Evolutionary conservation across 2,888 invertebrate species (phyloP).

Genomic region (Drosophila paracracens): DNA sequence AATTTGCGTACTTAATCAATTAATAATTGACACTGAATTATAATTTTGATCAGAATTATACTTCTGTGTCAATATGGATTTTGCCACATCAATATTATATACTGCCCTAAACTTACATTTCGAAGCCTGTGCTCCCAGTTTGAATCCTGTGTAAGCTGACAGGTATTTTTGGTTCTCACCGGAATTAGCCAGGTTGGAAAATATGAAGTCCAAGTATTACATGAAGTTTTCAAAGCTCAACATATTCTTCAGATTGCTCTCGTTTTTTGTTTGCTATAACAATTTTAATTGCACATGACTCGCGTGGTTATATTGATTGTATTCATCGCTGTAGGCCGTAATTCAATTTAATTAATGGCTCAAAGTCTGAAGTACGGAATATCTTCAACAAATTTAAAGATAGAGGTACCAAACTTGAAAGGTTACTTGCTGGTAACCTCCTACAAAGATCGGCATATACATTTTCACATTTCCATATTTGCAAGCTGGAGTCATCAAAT

Average conservation of each 20-base stretch:
- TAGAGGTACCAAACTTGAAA: rapidly evolving
- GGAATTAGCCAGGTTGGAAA: not conserved
- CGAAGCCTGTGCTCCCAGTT: not conserved
- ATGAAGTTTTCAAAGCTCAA: not conserved
- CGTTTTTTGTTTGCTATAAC: not conserved
- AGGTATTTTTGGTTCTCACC: rapidly evolving
- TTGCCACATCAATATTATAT: not conserved
- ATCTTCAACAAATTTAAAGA: not conserved
- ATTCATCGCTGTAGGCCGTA: not conserved
- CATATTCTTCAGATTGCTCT: not conserved
- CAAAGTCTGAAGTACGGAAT: not conserved
- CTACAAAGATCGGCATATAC: not conserved
- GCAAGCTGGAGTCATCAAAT: not conserved
- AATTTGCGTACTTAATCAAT: not conserved
- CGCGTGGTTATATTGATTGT: not conserved
- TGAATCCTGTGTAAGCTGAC: not conserved
- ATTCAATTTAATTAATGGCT: no score
- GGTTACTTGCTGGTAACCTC: not conserved
- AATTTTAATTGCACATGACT: not conserved
- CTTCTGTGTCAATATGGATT: not conserved
- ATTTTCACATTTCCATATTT: not conserved
- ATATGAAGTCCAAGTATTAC: not conserved
- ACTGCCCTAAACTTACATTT: not conserved
- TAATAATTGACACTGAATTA: not conserved
- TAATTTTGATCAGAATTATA: not conserved